Percentiles rank a stretch among this genome's conserved stretches.
phyloP scores from a whole-genome alignment of 2,797 vertebrate species.

The Pseudopleuronectes americanus region DNA sequence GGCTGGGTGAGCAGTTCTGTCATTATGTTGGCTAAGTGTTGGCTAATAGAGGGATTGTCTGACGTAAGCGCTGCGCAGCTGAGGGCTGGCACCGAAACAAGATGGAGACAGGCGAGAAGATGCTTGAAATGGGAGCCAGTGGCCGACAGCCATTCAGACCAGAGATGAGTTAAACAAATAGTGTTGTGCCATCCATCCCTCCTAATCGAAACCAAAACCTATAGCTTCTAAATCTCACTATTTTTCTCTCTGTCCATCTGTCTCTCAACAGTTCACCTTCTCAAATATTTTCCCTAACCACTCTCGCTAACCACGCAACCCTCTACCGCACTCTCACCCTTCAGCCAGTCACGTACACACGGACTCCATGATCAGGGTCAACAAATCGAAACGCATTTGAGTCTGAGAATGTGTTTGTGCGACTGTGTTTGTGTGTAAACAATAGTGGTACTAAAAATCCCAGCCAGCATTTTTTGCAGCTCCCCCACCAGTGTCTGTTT shows the following conservation, averaged over 20 bases:
- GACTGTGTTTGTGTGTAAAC: slow-evolving; percentile 51
- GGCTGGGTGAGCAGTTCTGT: slow-evolving; percentile 64
- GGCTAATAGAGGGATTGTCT: slow-evolving; percentile 65
- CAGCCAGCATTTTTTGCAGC: slow-evolving; percentile 41
- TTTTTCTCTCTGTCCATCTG: slow-evolving; percentile 39
- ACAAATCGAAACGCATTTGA: slow-evolving; percentile 25
- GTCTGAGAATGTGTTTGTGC: slow-evolving; percentile 52
- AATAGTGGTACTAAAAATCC: slow-evolving; percentile 47
- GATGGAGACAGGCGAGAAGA: slow-evolving; percentile 62
- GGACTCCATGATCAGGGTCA: slow-evolving; percentile 15
- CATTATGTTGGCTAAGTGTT: slow-evolving; percentile 67
- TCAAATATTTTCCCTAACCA: slow-evolving; percentile 44
- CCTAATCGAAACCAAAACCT: slow-evolving; percentile 39
- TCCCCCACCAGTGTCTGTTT: slow-evolving; percentile 58
- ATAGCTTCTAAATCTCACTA: slow-evolving; percentile 31
- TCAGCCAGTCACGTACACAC: slow-evolving; percentile 16
- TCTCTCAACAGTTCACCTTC: slow-evolving; percentile 43
- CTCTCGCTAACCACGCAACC: slow-evolving; percentile 23
- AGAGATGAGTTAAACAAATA: slow-evolving; percentile 43
- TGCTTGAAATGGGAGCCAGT: slow-evolving; percentile 44
- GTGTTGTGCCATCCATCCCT: slow-evolving; percentile 34
- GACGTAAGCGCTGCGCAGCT: slow-evolving; percentile 67
- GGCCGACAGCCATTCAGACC: slow-evolving; percentile 47
- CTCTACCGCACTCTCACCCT: slow-evolving; percentile 8
- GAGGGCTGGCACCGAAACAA: slow-evolving; percentile 60